Evolutionary conservation across 2,113 vertebrate species (phyloP), one percentile per base, ranked within the genome.

Genomic region (Eptesicus fuscus): DNA sequence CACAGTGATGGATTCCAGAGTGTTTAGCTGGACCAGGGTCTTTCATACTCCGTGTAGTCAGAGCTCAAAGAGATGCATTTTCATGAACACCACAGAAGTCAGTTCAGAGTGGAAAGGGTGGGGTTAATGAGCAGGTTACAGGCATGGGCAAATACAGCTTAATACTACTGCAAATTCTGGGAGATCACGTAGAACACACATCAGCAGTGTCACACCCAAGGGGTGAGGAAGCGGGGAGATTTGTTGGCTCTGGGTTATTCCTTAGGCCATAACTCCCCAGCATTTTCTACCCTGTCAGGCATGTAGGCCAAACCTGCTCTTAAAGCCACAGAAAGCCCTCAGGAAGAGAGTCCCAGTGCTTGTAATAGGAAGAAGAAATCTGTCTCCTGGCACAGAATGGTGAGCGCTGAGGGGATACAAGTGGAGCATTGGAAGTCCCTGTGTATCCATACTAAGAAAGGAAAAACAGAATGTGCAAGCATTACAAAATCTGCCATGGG

Each of bases 21-120:
- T 0, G 2, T 56, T 56, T 20, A 32, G 13, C 14, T 12, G 4
- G 17, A 12, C 0, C 4, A 0, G 17, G 1, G 1, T 11, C 16
- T 70, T 51, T 70, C 28, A 70, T 2, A 30, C 23, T 67, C 3
- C 4, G 5, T 80, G 65, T 5, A 49, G 51, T 37, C 70, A 59
- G 86, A 74, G 37, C 13, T 70, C 71, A 13, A 35, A 49, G n/a
- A 61, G 11, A 23, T 32, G 4, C 7, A 35, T 83, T 90, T 77
- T 83, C n/a, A 40, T 12, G 28, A 61, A 37, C 9, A 74, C 11
- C 22, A 18, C 12, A 42, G 6, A 91, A n/a, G 32, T 32, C 67
- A 82, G 4, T 10, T 91, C 44, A 63, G 63, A 61, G 22, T 35
- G 22, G 30, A 18, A 84, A 84, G n/a, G 14, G 7, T 37, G 20